A percentile compares a stretch with the other conserved stretches of the same genome.
These are phyloP conservation scores for Carlito syrichta DNA, from an alignment of 2,113 vertebrate species.

Conservation along the genomic window DNA sequence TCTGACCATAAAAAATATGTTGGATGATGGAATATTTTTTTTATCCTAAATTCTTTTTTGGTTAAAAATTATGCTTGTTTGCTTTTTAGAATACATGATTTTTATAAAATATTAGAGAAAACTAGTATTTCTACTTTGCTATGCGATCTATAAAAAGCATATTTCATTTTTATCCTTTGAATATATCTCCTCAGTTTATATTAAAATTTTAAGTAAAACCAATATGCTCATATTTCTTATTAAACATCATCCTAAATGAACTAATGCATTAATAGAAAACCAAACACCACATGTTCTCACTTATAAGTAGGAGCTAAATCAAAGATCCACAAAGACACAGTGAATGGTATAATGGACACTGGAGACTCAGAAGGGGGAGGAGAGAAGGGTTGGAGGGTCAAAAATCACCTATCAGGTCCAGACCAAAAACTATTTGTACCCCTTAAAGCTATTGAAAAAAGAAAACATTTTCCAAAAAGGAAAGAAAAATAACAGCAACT, in stretches of 20 bases:
- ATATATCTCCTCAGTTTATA: background rate
- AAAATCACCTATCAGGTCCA: no score
- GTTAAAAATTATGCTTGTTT: background rate
- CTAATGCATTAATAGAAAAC: no score
- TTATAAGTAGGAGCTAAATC: no score
- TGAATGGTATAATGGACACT: no score
- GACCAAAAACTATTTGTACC: no score
- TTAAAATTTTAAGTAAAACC: conserved; percentile 34
- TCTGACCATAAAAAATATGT: background rate
- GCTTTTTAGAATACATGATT: background rate
- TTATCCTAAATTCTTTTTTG: background rate
- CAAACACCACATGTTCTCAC: no score
- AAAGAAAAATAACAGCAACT: background rate
- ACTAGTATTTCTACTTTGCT: background rate
- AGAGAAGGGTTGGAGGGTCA: no score
- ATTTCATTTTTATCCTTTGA: background rate
- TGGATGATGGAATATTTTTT: background rate
- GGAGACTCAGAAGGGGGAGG: no score
- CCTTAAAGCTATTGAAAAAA: no score
- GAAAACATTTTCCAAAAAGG: no score
- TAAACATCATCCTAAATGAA: no score
- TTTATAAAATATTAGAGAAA: conserved; percentile 24
- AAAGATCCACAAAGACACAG: no score
- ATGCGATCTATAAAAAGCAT: background rate
- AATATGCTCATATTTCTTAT: conserved; percentile 54